Conservation (phyloP, 2,888 invertebrate genomes). For the Ophioninae sp. region DNA sequence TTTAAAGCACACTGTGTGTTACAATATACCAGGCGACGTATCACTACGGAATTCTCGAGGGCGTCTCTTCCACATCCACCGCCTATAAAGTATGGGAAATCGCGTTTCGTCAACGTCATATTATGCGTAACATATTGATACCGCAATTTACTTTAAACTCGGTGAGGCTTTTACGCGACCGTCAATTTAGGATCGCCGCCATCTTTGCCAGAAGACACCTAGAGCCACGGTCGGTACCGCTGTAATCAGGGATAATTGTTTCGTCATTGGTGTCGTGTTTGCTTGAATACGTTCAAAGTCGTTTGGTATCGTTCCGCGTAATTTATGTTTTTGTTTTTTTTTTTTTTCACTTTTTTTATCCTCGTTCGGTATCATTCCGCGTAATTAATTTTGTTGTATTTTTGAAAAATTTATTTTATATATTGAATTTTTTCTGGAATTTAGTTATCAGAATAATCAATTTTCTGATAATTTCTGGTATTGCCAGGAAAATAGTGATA, state of each 20-base stretch:
- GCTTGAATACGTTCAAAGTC: no score
- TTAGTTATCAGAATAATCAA: no score
- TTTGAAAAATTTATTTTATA: no score
- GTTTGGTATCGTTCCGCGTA: no score
- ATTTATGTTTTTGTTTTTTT: no score
- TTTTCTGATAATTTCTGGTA: no score
- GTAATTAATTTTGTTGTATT: no score
- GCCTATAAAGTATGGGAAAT: slow-evolving; percentile 27
- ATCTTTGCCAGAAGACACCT: background rate
- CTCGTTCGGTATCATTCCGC: no score
- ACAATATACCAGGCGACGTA: slow-evolving; percentile 32
- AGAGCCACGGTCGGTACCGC: background rate
- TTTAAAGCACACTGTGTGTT: slow-evolving; percentile 51
- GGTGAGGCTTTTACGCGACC: background rate
- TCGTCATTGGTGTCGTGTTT: no score
- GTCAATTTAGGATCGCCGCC: background rate
- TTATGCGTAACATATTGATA: slow-evolving; percentile 3
- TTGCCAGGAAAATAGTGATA: no score
- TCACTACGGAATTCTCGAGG: slow-evolving; percentile 48
- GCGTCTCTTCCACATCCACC: slow-evolving; percentile 40
- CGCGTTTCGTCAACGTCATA: slow-evolving; percentile 28
- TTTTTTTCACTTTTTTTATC: no score
- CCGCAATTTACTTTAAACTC: background rate
- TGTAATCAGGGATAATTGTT: background rate
- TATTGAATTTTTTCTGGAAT: no score